Percentiles rank a stretch among this genome's conserved stretches.
These are phyloP conservation scores for Cephus pygmeus DNA, from an alignment of 2,888 invertebrate species.

Conservation along the genomic window DNA sequence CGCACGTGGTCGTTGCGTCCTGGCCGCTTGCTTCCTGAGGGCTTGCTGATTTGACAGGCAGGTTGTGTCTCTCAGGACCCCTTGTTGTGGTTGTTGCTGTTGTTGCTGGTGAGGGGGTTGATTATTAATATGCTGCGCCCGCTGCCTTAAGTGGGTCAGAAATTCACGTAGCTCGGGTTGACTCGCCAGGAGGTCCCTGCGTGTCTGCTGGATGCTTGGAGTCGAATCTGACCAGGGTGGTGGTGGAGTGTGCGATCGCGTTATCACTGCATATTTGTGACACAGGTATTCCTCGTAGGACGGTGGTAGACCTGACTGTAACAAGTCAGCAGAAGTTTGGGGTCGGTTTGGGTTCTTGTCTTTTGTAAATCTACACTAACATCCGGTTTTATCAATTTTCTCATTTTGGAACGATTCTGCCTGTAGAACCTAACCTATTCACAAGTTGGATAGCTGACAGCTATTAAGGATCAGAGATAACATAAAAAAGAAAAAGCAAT, in stretches of 20 bases:
- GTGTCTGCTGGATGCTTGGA: conserved; percentile 40
- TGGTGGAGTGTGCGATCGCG: conserved; percentile 63
- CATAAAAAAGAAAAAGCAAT: too few relatives aligned
- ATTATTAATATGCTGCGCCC: conserved; percentile 37
- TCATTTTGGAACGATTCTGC: too few relatives aligned
- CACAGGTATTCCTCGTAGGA: conserved; percentile 63
- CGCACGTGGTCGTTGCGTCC: conserved; percentile 51
- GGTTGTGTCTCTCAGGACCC: conserved; percentile 40
- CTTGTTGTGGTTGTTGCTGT: conserved; percentile 27
- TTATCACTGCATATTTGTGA: conserved; percentile 54
- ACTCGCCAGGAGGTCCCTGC: conserved; percentile 51
- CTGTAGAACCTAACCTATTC: too few relatives aligned
- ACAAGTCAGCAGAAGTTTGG: not conserved
- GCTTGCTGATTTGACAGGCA: conserved; percentile 47
- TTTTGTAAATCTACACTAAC: too few relatives aligned
- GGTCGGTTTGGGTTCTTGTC: too few relatives aligned
- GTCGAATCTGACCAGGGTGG: conserved; percentile 61
- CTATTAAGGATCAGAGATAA: too few relatives aligned
- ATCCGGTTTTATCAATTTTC: too few relatives aligned
- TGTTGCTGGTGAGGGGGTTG: conserved; percentile 37
- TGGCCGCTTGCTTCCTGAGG: conserved; percentile 50
- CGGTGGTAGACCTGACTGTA: conserved; percentile 60
- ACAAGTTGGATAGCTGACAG: too few relatives aligned
- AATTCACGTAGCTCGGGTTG: conserved; percentile 57
- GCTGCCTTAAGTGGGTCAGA: conserved; percentile 47